phyloP scores from a whole-genome alignment of 2,888 invertebrate genomes.

The Nomada lathburiana region DNA sequence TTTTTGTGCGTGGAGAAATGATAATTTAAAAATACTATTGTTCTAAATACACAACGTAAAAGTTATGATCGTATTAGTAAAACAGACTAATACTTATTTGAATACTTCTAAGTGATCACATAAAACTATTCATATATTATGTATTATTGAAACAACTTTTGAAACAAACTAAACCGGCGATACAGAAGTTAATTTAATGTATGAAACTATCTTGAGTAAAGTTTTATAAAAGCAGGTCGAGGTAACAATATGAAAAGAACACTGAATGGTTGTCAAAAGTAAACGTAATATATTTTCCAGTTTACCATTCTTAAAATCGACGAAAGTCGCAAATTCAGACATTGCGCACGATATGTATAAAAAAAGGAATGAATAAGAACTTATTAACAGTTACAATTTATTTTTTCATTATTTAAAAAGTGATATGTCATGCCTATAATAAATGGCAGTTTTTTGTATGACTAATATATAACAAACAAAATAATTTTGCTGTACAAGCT shows the following conservation, averaged over 20 bases:
- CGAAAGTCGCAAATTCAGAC: background rate
- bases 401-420: background rate
- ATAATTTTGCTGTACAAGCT: background rate
- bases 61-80: background rate
- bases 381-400: background rate
- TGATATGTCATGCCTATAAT: background rate
- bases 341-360: background rate
- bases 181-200: constrained; percentile 66
- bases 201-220: constrained; percentile 74
- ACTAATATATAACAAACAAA: background rate
- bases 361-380: background rate
- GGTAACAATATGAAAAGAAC: constrained; percentile 67
- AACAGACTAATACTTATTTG: background rate
- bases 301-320: constrained; percentile 1
- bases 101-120: background rate
- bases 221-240: constrained; percentile 78
- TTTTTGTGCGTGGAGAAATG: too few species aligned
- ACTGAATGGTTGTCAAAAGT: constrained; percentile 47
- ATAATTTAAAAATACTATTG: background rate
- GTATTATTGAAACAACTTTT: constrained; percentile 6
- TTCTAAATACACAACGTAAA: background rate
- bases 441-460: background rate
- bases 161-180: constrained; percentile 36
- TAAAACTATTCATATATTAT: background rate
- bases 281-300: constrained; percentile 8